A percentile compares a stretch with the other conserved stretches of the same genome.
Conservation (phyloP, 2,113 vertebrate genomes). For the Hippocampus zosterae region DNA sequence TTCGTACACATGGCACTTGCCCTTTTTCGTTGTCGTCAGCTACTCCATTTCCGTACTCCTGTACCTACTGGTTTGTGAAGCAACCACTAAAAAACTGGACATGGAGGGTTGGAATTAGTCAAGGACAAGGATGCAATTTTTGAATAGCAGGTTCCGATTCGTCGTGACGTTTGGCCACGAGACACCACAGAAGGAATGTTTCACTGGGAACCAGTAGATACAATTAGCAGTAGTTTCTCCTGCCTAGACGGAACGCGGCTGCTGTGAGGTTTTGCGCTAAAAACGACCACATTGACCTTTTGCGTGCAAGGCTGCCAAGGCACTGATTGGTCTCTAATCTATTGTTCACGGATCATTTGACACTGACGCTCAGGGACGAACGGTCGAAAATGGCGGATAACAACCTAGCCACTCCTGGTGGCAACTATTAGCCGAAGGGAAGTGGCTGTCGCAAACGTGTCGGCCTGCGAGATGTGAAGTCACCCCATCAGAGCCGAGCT, state of each 20-base stretch:
- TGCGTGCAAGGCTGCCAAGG: conserved; percentile 13
- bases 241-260: not conserved
- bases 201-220: conserved; percentile 69
- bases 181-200: conserved; percentile 21
- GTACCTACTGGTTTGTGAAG: conserved; percentile 71
- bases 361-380: conserved; percentile 38
- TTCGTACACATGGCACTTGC: conserved; percentile 21
- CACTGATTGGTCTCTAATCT: conserved; percentile 24
- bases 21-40: conserved; percentile 7
- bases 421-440: conserved; percentile 42
- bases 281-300: conserved; percentile 21
- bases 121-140: not conserved
- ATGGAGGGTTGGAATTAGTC: conserved; percentile 57
- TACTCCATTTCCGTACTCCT: conserved; percentile 23
- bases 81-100: conserved; percentile 65
- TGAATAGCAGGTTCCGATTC: not conserved
- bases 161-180: conserved; percentile 10
- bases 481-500: conserved; percentile 57
- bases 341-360: conserved; percentile 5
- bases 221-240: conserved; percentile 31
- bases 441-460: conserved; percentile 37
- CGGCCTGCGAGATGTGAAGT: conserved; percentile 58
- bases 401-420: not conserved
- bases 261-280: conserved; percentile 2
- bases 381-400: conserved; percentile 7